Base-by-base conservation (phyloP, 2,797 vertebrate genomes). In the Argya squamiceps region DNA sequence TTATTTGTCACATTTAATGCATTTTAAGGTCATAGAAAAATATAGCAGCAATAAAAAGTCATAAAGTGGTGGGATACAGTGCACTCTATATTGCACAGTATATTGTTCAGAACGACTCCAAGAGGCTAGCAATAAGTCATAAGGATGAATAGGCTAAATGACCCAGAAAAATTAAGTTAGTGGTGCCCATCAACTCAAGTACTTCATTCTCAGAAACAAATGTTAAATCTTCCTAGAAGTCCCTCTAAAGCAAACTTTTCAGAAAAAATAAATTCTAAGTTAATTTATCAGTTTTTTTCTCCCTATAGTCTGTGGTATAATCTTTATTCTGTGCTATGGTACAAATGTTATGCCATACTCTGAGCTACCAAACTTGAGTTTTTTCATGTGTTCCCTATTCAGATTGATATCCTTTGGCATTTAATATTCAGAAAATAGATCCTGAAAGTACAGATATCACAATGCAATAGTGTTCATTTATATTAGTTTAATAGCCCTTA, bases 21-120 rank as follows among this genome's bases (percentile, higher is more conserved):
- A 49, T 74, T 85, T 84, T 90, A 94, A 88, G 73, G 78, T 92
- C 52, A 91, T 20, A 80, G 84, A 83, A 92, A 91, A 91, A 93
- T 84, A 88, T 16, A 84, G n/a, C 24, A 46, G 73, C 82, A 92
- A 89, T 96, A 79, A 93, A 92, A 88, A 77, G 49, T 43, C 58
- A 65, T 94, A 92, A 94, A 81, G 11, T 87, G 9, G 32, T 88
- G 76, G 84, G 77, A 88, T 86, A 89, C 67, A 39, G 49, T 69
- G 59, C 49, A 59, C 39, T 82, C 39, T 63, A 16, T 70, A 50
- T 77, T 77, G 24, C 49, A 36, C 47, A 30, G 46, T 93, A 65
- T 88, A 90, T 46, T 63, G 53, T 68, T 85, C 62, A 76, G n/a
- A 90, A 71, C 7, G 30, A 67, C 74, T 93, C 59, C 46, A 43